Evolutionary conservation across 2,113 vertebrate genomes (phyloP).

Genomic region (Myrmecobius fasciatus): DNA sequence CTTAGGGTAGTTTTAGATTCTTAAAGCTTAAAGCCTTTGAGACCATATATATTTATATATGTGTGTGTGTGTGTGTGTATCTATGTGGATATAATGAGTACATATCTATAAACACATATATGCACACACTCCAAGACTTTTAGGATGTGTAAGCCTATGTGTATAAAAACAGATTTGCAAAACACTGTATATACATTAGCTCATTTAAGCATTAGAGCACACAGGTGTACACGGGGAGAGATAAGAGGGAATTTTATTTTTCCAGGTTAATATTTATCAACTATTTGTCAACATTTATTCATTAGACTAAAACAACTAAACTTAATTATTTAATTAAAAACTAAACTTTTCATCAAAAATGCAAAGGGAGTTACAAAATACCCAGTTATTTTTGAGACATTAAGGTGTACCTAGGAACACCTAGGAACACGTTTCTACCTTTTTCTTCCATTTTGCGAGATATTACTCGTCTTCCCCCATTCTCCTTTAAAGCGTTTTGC

Average conservation of each 20-base stretch:
- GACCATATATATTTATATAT: neutral
- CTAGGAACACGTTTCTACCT: neutral
- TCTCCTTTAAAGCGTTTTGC: neutral
- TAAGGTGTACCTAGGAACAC: neutral
- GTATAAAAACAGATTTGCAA: neutral
- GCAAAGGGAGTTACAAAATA: neutral
- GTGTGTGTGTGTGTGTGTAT: neutral
- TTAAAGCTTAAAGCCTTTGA: neutral
- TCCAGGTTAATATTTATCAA: neutral
- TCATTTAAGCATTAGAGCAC: neutral
- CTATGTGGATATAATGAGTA: neutral
- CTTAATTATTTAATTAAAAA: neutral
- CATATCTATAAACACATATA: neutral
- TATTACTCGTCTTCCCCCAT: neutral
- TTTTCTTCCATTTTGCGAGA: neutral
- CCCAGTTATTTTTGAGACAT: neutral
- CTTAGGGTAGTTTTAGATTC: neutral
- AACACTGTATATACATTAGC: neutral
- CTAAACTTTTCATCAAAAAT: neutral
- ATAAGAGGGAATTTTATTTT: neutral
- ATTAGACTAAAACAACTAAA: neutral
- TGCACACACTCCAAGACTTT: neutral
- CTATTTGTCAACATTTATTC: neutral
- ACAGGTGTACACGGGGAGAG: neutral
- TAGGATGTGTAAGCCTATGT: neutral